Conservation (phyloP, 2,113 vertebrate species). For the Ovis canadensis region DNA sequence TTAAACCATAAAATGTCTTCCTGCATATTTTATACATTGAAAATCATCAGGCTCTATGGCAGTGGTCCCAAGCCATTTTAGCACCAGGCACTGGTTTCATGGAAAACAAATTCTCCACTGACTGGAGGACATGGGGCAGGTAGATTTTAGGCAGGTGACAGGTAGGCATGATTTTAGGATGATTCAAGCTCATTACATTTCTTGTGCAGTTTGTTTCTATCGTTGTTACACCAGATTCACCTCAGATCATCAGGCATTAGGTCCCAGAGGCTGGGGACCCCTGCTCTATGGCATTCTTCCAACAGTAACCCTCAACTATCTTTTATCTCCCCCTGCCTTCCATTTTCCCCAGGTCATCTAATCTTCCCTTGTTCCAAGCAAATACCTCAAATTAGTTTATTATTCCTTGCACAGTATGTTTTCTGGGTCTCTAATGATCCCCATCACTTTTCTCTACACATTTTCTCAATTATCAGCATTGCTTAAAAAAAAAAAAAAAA, state of each 20-base stretch:
- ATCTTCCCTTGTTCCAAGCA: not conserved
- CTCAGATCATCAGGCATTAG: not conserved
- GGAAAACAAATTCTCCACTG: not conserved
- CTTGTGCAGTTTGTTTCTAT: not conserved
- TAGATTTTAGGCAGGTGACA: not conserved
- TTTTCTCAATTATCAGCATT: not conserved
- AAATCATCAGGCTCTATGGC: not conserved
- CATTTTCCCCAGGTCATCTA: not conserved
- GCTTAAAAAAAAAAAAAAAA: not conserved
- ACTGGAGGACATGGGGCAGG: not conserved
- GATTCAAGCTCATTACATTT: not conserved
- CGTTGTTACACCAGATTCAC: not conserved
- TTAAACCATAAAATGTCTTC: not conserved
- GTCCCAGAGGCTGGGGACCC: not conserved
- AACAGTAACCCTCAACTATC: not conserved
- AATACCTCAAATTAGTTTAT: not conserved
- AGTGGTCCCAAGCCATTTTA: not conserved
- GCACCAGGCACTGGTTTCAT: not conserved
- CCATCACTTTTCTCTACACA: not conserved
- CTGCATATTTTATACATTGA: not conserved
- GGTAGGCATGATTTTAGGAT: not conserved
- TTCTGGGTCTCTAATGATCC: not conserved
- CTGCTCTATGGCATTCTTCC: not conserved
- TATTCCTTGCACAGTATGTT: not conserved
- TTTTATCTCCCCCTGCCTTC: not conserved